These are phyloP conservation scores for Lasioglossum figueresi DNA, from an alignment of 2,888 invertebrate species.

Conservation along the genomic window DNA sequence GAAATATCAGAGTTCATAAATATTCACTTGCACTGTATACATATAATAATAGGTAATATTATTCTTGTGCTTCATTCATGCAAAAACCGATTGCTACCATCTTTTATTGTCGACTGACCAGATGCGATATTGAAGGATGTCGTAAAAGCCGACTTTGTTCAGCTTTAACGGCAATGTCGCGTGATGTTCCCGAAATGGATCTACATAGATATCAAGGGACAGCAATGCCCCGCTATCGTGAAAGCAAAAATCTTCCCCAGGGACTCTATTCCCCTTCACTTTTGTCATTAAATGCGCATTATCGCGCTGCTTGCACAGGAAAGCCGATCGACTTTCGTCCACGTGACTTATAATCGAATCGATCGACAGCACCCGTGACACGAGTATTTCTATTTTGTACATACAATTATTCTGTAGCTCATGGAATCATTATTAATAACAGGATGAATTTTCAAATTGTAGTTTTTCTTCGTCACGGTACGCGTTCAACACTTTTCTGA, in stretches of 20 bases:
- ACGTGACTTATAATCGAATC: slow-evolving; percentile 54
- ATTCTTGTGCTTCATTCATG: background rate
- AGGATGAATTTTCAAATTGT: background rate
- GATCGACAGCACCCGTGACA: slow-evolving; percentile 31
- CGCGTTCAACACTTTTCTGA: background rate
- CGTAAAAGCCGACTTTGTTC: slow-evolving; percentile 10
- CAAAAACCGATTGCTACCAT: background rate
- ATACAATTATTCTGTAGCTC: background rate
- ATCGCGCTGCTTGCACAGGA: slow-evolving; percentile 39
- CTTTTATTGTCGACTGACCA: background rate
- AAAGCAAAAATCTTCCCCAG: slow-evolving; percentile 51
- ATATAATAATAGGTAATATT: background rate
- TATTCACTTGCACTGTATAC: no score
- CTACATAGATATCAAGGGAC: slow-evolving; percentile 42
- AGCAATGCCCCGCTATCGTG: slow-evolving; percentile 19
- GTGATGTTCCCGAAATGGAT: slow-evolving; percentile 52
- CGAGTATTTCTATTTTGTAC: background rate
- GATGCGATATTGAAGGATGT: background rate
- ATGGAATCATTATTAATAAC: background rate
- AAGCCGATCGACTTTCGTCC: slow-evolving; percentile 28
- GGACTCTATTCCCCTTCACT: slow-evolving; percentile 42
- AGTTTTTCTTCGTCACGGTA: background rate
- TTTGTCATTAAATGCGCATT: slow-evolving; percentile 61
- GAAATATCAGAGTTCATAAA: no score
- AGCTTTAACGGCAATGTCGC: slow-evolving; percentile 41